Base-by-base conservation (phyloP, 2,797 vertebrate species). In the Acrossocheilus wenchowensis region DNA sequence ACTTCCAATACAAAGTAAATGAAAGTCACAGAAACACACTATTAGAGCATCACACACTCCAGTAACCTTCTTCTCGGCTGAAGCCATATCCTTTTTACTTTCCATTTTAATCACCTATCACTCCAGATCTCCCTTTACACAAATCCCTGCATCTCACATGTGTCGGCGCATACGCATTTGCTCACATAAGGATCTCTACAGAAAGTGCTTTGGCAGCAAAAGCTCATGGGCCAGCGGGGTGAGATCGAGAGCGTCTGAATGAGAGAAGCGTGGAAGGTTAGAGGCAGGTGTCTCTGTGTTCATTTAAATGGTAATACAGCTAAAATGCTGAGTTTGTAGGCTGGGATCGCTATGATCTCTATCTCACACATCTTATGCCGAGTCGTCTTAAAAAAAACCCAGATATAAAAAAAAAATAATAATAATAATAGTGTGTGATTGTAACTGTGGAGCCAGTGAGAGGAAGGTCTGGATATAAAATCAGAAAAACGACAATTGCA, bases 301-400 rank as follows among this genome's bases (percentile, higher is more conserved):
- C 80, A 88, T 86, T 88, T 88, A 83, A 82, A 88, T 88, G 87
- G 73, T 88, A 86, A 88, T 88, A 86, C 60, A 12, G 36, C 43
- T 73, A 43, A 81, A 82, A 82, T 82, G 87, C 80, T 79, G 84
- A 88, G 81, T 81, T 30, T 62, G 79, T 69, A 69, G 39, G 26
- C 81, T 78, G 79, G 34, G n/a, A 82, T 68, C 10, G 9, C 48
- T 54, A 87, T 74, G 78, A 88, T 77, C 72, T 85, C 48, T 77
- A 62, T 60, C 71, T 85, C 39, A 69, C 72, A 85, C 26, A 78
- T 85, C 43, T 50, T 54, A 30, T 8, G 7, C 21, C 0, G 26
- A 74, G 77, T 84, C 48, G 10, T 60, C 72, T 71, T 78, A 12
- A 41, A 80, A 87, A 87, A 87, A 36, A 26, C 23, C 17, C 8